These are phyloP conservation scores for Apaloderma vittatum DNA, from an alignment of 2,113 vertebrate species.

Conservation along the genomic window DNA sequence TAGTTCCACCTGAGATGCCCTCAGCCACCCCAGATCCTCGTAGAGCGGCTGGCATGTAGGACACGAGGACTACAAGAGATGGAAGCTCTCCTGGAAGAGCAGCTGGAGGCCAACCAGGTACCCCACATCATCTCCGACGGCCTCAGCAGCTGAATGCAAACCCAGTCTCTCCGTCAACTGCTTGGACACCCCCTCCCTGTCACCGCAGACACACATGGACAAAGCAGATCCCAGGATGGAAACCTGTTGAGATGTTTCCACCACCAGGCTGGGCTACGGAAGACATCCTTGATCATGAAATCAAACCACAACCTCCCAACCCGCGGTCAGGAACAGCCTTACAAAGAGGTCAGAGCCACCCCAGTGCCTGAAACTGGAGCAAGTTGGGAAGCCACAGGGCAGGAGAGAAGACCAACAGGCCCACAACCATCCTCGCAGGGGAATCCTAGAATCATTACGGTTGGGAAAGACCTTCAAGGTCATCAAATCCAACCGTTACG, in stretches of 20 bases:
- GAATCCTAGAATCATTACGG: too few species aligned
- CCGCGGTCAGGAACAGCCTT: background rate
- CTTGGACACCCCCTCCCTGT: background rate
- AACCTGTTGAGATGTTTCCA: background rate
- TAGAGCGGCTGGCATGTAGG: background rate
- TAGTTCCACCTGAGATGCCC: background rate
- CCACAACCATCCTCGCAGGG: background rate
- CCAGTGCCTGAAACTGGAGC: background rate
- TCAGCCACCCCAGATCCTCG: background rate
- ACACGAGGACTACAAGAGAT: background rate
- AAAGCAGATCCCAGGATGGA: background rate
- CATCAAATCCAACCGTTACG: too few species aligned
- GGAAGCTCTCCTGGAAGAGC: background rate
- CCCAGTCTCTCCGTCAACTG: background rate
- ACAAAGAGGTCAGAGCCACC: background rate
- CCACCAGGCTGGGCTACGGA: background rate
- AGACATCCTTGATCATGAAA: accelerated
- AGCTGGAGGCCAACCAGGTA: background rate
- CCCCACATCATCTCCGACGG: background rate
- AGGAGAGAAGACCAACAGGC: background rate
- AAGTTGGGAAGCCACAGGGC: background rate
- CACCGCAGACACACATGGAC: accelerated
- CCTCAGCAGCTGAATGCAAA: background rate
- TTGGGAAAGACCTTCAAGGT: too few species aligned
- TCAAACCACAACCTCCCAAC: background rate